A percentile compares a stretch with the other conserved stretches of the same genome.
phyloP scores from a whole-genome alignment of 2,113 vertebrate genomes.

The Dicrurus megarhynchus region DNA sequence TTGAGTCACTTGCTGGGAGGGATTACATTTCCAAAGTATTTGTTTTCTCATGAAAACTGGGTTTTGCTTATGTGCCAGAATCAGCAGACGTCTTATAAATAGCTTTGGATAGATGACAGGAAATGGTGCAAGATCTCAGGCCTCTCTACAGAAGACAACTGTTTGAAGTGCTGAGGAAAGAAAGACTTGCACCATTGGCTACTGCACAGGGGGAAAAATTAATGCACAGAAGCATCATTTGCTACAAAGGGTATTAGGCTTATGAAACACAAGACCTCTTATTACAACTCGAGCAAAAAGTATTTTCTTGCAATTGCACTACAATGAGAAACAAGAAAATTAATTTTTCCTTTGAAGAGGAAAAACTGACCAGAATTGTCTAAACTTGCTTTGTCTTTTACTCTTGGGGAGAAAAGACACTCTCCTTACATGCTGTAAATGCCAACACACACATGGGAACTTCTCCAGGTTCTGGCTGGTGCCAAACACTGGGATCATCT shows the following conservation, averaged over 20 bases:
- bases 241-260: not conserved
- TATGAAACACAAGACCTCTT: not conserved
- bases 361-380: not conserved
- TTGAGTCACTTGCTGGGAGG: not conserved
- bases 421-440: not conserved
- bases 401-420: not conserved
- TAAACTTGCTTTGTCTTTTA: not conserved
- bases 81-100: conserved; percentile 42
- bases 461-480: not conserved
- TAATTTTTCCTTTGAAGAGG: not conserved
- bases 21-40: not conserved
- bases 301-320: not conserved
- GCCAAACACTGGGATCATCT: not conserved
- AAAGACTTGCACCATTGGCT: not conserved
- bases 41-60: conserved; percentile 18
- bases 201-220: not conserved
- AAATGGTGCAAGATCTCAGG: conserved; percentile 50
- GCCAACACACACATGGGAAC: not conserved
- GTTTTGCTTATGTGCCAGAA: conserved; percentile 16
- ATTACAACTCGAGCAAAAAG: not conserved
- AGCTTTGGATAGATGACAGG: conserved; percentile 48
- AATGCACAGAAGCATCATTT: not conserved
- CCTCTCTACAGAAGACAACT: conserved; percentile 8
- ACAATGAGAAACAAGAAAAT: not conserved
- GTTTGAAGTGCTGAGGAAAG: conserved; percentile 12